These are phyloP conservation scores for Orycteropus afer DNA, from an alignment of 2,113 vertebrate genomes.

Conservation along the genomic window DNA sequence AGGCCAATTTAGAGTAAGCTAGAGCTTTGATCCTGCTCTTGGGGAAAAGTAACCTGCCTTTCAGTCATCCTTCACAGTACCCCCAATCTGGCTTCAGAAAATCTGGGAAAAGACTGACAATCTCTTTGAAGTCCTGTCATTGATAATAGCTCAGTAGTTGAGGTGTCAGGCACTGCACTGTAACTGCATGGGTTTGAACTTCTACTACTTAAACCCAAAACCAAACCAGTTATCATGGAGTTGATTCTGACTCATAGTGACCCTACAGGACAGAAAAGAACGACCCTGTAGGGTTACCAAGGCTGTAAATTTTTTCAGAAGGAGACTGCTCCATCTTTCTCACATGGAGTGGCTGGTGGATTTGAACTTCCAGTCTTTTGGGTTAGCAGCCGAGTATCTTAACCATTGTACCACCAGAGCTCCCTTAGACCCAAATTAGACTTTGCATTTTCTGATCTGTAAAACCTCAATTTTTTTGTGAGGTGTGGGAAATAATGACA, in stretches of 20 bases:
- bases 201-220: not conserved
- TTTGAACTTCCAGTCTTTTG: not conserved
- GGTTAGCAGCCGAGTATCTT: not conserved
- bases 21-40: not conserved
- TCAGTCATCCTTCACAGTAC: not conserved
- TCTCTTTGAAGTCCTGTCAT: not conserved
- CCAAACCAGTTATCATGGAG: not conserved
- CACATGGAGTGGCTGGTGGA: not conserved
- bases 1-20: conserved; percentile 37
- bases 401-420: not conserved
- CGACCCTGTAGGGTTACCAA: not conserved
- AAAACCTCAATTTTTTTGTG: not conserved
- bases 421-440: not conserved
- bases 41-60: not conserved
- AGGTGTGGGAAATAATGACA: not conserved
- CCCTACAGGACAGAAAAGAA: not conserved
- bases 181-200: not conserved
- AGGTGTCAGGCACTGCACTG: not conserved
- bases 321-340: not conserved
- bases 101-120: not conserved
- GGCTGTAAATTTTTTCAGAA: not conserved
- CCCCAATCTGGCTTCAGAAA: not conserved
- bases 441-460: not conserved
- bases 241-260: not conserved
- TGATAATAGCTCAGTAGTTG: not conserved